Evolutionary conservation across 2,888 invertebrate species (phyloP).

Genomic region (Lacanobia oleracea): DNA sequence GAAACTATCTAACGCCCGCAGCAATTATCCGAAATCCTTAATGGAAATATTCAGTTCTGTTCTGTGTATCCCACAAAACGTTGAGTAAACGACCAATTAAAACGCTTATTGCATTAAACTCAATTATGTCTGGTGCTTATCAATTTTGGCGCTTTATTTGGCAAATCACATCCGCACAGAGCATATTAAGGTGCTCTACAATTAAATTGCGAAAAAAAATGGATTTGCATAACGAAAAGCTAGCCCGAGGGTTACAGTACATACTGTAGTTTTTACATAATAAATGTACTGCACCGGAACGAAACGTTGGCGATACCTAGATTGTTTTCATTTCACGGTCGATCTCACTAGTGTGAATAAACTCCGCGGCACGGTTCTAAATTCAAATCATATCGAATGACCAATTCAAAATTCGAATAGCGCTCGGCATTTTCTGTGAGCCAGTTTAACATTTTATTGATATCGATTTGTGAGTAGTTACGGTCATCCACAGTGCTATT

Average conservation of each 20-base stretch:
- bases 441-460: constrained; percentile 60
- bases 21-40: constrained; percentile 61
- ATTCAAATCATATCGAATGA: constrained; percentile 77
- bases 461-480: constrained; percentile 56
- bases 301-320: constrained; percentile 65
- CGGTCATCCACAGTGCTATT: constrained; percentile 39
- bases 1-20: constrained; percentile 66
- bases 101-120: constrained; percentile 29
- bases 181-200: constrained; percentile 1
- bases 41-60: constrained; percentile 57
- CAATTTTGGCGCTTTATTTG: constrained; percentile 43
- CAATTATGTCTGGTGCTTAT: constrained; percentile 49
- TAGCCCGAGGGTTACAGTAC: constrained; percentile 38
- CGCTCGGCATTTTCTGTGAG: constrained; percentile 67
- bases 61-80: constrained; percentile 40
- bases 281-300: constrained; percentile 60
- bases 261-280: constrained; percentile 36
- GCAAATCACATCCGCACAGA: constrained; percentile 31
- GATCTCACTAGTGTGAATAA: constrained; percentile 78
- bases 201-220: constrained; percentile 40
- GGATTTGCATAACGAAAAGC: constrained; percentile 45
- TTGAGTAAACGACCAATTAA: constrained; percentile 46
- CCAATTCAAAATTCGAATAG: constrained; percentile 75
- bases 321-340: constrained; percentile 75
- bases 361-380: constrained; percentile 72